A percentile compares a stretch with the other conserved stretches of the same genome.
Evolutionary conservation across 2,888 invertebrate genomes (phyloP).

Genomic region (Odontomyia ornata): DNA sequence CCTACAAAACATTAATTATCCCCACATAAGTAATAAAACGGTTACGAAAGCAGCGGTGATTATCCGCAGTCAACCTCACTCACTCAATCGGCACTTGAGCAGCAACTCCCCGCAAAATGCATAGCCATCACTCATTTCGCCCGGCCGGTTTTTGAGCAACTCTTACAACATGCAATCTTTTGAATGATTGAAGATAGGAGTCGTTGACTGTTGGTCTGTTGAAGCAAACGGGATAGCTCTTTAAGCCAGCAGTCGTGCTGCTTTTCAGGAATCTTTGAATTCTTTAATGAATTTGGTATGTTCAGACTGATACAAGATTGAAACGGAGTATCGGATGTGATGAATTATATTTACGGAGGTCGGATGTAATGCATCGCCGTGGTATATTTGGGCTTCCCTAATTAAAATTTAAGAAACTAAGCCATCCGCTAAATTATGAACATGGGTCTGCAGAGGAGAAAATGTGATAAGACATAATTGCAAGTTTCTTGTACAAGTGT

Average conservation of each 20-base stretch:
- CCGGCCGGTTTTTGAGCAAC: no score
- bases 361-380: conserved; percentile 67
- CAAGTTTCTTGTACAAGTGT: conserved; percentile 82
- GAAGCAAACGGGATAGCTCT: conserved; percentile 53
- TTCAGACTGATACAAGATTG: conserved; percentile 60
- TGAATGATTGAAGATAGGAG: conserved; percentile 53
- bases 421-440: conserved; percentile 23
- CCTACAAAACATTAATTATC: no score
- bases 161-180: no score
- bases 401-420: conserved; percentile 18
- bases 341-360: conserved; percentile 51
- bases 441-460: conserved; percentile 28
- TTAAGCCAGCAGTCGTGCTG: conserved; percentile 53
- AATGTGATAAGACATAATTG: conserved; percentile 27
- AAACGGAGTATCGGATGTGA: conserved; percentile 54
- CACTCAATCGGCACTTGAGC: no score
- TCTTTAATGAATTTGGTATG: conserved; percentile 55
- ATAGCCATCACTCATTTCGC: no score
- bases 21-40: no score
- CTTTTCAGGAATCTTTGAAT: conserved; percentile 43
- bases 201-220: conserved; percentile 53
- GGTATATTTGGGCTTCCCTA: conserved; percentile 69
- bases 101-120: no score
- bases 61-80: no score
- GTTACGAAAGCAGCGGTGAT: no score